Evolutionary conservation across 2,797 vertebrate genomes (phyloP).

Genomic region (Esox lucius): DNA sequence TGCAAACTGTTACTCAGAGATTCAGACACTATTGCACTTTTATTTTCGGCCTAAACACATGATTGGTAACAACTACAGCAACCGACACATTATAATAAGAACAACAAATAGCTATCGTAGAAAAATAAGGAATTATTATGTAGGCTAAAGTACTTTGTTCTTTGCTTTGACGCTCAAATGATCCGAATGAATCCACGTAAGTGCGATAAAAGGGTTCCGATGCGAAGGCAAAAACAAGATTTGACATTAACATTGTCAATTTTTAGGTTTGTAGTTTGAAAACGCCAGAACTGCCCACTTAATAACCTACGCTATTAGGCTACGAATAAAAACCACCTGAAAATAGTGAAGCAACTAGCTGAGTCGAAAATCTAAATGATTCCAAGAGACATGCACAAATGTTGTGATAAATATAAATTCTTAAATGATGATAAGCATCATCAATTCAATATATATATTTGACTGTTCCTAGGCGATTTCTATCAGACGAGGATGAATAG

Average conservation of each 20-base stretch:
- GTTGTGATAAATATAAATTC: background rate
- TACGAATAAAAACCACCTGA: background rate
- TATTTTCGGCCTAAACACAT: no score
- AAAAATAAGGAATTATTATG: background rate
- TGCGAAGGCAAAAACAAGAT: background rate
- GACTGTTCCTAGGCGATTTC: background rate
- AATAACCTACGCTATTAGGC: background rate
- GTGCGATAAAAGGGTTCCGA: background rate
- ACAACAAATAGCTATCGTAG: background rate
- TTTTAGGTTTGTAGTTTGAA: background rate
- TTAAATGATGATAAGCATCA: background rate
- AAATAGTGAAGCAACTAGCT: background rate
- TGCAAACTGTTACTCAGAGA: background rate
- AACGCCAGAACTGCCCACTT: background rate
- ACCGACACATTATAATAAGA: no score
- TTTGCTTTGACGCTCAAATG: background rate
- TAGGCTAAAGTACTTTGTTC: background rate
- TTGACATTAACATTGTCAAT: background rate
- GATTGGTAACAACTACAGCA: background rate
- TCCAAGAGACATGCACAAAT: background rate
- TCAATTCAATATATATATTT: background rate
- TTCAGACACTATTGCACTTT: no score
- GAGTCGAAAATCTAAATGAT: slow-evolving; percentile 5
- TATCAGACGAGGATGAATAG: background rate
- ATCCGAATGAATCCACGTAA: background rate